Evolutionary conservation across 2,888 invertebrate species (phyloP).

Genomic region (Nomada ruficornis): DNA sequence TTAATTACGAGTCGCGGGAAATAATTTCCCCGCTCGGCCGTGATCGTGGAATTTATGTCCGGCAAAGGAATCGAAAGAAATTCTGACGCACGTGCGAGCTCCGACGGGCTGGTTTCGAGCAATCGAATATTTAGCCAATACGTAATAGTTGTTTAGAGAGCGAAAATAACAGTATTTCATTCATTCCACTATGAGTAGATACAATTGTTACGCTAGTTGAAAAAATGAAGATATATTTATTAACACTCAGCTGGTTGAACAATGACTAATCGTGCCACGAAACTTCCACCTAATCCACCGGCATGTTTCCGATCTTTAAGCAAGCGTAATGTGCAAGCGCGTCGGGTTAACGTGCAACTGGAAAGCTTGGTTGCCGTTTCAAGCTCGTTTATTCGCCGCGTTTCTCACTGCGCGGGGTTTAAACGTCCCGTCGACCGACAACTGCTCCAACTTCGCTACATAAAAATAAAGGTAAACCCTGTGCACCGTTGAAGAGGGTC

Average conservation of each 20-base stretch:
- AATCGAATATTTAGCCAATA: too few species aligned
- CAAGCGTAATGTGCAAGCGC: conserved; percentile 24
- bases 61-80: too few species aligned
- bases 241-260: neutral
- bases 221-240: too few species aligned
- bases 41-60: too few species aligned
- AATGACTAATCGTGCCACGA: too few species aligned
- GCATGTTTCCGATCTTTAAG: conserved; percentile 3
- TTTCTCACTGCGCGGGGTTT: conserved; percentile 39
- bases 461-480: conserved; percentile 74
- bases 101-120: too few species aligned
- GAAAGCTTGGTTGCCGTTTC: conserved; percentile 16
- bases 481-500: conserved; percentile 2
- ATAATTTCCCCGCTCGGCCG: conserved; percentile 9
- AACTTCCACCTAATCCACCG: too few species aligned
- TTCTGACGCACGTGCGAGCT: too few species aligned
- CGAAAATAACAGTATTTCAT: too few species aligned
- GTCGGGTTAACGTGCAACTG: conserved; percentile 27
- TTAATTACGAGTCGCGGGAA: conserved; percentile 35
- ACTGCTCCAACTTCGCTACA: conserved; percentile 58
- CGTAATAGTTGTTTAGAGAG: too few species aligned
- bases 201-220: too few species aligned
- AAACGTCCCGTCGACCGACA: conserved; percentile 44
- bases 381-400: conserved; percentile 32
- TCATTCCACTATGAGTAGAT: too few species aligned